Percentiles rank a stretch among this genome's conserved stretches.
Evolutionary conservation across 1,140 invertebrate genomes (phyloP).

Genomic region (Drosophila watanabei): DNA sequence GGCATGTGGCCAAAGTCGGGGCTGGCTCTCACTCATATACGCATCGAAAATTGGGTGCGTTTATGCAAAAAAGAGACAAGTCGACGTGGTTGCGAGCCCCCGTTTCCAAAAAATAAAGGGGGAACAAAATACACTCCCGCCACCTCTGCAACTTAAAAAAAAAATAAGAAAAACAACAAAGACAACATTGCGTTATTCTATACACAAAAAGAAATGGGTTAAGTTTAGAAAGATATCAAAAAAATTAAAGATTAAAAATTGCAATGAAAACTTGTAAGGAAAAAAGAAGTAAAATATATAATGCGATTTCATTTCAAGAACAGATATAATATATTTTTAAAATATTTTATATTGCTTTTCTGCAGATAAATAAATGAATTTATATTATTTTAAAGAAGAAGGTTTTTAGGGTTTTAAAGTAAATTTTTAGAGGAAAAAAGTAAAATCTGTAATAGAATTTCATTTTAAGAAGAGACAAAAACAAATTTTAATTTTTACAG

Average conservation of each 20-base stretch:
- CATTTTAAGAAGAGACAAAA: no score
- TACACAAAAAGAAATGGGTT: neutral
- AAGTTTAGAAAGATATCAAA: neutral
- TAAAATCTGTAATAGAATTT: no score
- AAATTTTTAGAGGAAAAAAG: no score
- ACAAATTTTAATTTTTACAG: no score
- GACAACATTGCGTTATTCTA: neutral
- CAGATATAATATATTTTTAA: neutral
- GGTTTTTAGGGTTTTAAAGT: no score
- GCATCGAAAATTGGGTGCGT: constrained; percentile 80
- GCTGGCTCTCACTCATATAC: constrained; percentile 52
- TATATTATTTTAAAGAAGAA: no score
- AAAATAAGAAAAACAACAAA: neutral
- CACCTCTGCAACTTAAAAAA: neutral
- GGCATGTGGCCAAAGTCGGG: constrained; percentile 64
- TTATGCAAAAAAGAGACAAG: constrained; percentile 76
- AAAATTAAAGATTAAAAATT: neutral
- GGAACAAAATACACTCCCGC: constrained; percentile 4
- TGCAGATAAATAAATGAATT: no score
- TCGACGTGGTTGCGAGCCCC: constrained; percentile 43
- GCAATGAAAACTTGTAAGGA: neutral
- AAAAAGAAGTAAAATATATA: neutral
- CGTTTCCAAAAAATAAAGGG: constrained; percentile 20
- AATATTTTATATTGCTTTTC: neutral
- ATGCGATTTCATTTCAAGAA: neutral